Evolutionary conservation across 2,113 vertebrate species (phyloP).

Genomic region (Panthera leo): DNA sequence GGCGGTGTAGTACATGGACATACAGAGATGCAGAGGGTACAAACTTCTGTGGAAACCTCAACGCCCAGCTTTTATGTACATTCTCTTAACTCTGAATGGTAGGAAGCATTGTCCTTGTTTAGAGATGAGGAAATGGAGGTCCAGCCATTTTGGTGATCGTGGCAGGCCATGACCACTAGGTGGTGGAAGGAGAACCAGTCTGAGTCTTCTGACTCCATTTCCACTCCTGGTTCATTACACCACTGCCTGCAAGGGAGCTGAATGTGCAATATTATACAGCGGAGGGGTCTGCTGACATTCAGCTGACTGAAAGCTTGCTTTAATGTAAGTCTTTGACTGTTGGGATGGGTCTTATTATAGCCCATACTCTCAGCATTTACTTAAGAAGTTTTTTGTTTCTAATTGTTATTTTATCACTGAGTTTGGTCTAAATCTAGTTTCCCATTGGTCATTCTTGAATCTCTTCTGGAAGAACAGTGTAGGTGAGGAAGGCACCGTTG

Average conservation of each 20-base stretch:
- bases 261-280: not conserved
- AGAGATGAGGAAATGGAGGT: not conserved
- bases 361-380: not conserved
- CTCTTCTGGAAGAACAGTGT: not conserved
- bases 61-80: not conserved
- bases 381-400: conserved; percentile 30
- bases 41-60: not conserved
- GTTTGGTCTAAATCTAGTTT: not conserved
- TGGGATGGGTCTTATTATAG: not conserved
- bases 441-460: not conserved
- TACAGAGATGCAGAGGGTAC: not conserved
- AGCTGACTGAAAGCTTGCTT: not conserved
- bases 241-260: not conserved
- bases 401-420: not conserved
- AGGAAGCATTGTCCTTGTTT: not conserved
- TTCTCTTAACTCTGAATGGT: not conserved
- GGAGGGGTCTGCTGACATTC: not conserved
- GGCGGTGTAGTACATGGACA: not conserved
- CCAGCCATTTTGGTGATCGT: not conserved
- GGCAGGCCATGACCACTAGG: not conserved
- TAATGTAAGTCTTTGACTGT: not conserved
- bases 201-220: not conserved
- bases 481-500: not conserved
- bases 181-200: not conserved
- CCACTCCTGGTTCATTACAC: not conserved